Evolutionary conservation across 2,888 invertebrate genomes (phyloP), one percentile per base, ranked within the genome.

Genomic region (Callinectes sapidus): DNA sequence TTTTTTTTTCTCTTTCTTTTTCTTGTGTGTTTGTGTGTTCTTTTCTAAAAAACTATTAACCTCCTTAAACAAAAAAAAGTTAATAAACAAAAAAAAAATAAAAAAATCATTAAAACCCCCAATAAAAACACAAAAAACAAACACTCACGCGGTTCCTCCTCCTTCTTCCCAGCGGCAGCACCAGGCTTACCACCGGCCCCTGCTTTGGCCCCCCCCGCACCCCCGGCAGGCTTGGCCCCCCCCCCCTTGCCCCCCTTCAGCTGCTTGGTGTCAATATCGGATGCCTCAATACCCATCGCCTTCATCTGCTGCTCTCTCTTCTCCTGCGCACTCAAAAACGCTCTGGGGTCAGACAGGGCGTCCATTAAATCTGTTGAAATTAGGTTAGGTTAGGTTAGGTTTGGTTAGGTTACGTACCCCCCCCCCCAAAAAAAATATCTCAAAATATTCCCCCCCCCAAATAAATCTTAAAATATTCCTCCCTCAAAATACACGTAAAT

Each of bases 261-360:
- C 42, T 93, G 94, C 71, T 94, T 94, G 39, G 95, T 95, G 94
- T 95, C 95, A 92, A 96, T 96, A 94, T 97, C 97, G 85, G 96
- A 96, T 95, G 98, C 98, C 95, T 98, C 98, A 95, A 99, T 99
- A 94, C 99, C 99, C 97, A 99, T 97, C 86, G 98, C 98, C 95
- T 98, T 98, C 97, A 99, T 98, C 96, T 98, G 98, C 95, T 98
- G 98, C 48, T 97, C 97, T 93, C 98, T 97, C 95, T 98, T 98
- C 95, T 98, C 97, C 93, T 98, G 97, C 1, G 98, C 98, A 10
- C 98, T 98, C 96, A 98, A 97, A 96, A 98, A 98, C 6, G 98
- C 98, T 94, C 98, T 96, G 0, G 99, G 99, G 96, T 99, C 99
- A 14, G 99, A 98, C 94, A 99, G 96, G 6, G 99, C 99, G 94